A percentile compares a stretch with the other conserved stretches of the same genome.
Evolutionary conservation across 2,888 invertebrate genomes (phyloP).

Genomic region (Orchesellides sinensis): DNA sequence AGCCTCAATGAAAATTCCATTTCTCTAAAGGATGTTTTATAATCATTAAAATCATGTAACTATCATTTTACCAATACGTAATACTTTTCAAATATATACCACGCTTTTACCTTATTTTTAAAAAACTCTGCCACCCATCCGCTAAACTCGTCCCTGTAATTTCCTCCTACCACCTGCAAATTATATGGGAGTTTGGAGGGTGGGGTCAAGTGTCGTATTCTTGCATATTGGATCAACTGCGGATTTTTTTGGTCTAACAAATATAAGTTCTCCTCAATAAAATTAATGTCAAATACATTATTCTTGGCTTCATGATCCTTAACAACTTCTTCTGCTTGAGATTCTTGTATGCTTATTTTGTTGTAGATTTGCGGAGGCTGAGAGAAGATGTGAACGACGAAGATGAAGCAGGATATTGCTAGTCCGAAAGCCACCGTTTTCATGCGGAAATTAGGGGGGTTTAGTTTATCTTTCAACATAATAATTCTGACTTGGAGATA

Average conservation of each 20-base stretch:
- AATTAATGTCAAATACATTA: background rate
- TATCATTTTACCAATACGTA: background rate
- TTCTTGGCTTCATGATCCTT: too few species aligned
- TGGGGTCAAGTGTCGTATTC: constrained; percentile 38
- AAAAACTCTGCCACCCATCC: constrained; percentile 29
- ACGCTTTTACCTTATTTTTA: constrained; percentile 34
- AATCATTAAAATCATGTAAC: too few species aligned
- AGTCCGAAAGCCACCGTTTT: too few species aligned
- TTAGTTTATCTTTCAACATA: too few species aligned
- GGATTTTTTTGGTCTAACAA: constrained; percentile 36
- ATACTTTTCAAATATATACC: background rate
- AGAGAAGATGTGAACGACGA: too few species aligned
- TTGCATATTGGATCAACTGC: constrained; percentile 30
- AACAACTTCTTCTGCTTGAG: too few species aligned
- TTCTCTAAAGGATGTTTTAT: constrained; percentile 9
- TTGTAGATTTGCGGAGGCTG: too few species aligned
- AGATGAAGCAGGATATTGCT: too few species aligned
- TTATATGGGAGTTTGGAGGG: constrained; percentile 47
- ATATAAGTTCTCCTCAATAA: constrained; percentile 28
- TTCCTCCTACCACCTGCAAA: background rate
- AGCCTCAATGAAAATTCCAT: constrained; percentile 51
- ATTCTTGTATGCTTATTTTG: too few species aligned
- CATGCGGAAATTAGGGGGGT: too few species aligned
- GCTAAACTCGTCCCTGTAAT: constrained; percentile 3
- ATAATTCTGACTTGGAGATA: too few species aligned